These are phyloP conservation scores for Lagria hirta DNA, from an alignment of 2,888 invertebrate species.

Conservation along the genomic window DNA sequence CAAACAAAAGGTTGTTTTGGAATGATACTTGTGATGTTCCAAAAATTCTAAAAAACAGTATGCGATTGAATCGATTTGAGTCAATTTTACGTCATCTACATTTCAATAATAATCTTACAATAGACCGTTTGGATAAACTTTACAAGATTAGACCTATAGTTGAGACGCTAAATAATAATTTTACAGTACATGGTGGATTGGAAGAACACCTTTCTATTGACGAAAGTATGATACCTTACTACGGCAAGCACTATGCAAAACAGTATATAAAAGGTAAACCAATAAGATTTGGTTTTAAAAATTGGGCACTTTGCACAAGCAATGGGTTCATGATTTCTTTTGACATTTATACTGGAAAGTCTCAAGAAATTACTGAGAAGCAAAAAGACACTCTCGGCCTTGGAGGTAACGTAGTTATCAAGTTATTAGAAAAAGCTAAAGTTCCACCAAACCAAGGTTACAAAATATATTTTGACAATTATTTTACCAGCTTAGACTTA, in stretches of 20 bases:
- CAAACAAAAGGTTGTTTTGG: too few species aligned
- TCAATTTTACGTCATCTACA: too few species aligned
- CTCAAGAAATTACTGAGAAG: conserved; percentile 3
- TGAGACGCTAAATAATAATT: conserved; percentile 19
- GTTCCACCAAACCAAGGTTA: conserved; percentile 17
- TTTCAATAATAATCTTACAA: too few species aligned
- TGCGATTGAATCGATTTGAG: too few species aligned
- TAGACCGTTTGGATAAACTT: too few species aligned
- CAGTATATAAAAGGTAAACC: conserved; percentile 34
- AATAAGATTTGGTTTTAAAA: conserved; percentile 35
- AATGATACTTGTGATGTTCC: too few species aligned
- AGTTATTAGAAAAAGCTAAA: conserved; percentile 20
- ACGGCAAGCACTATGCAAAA: conserved; percentile 33
- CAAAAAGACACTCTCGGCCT: conserved; percentile 26
- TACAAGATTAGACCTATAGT: conserved; percentile 29
- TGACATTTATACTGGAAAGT: conserved; percentile 35
- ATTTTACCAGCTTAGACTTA: conserved; percentile 16
- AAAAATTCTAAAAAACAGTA: too few species aligned
- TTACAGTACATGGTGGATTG: conserved; percentile 22
- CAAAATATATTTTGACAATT: conserved; percentile 26
- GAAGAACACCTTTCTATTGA: conserved; percentile 30
- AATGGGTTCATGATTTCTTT: conserved; percentile 32
- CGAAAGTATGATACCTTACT: conserved; percentile 34
- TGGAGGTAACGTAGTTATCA: conserved; percentile 29
- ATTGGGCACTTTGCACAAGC: conserved; percentile 33